phyloP scores from a whole-genome alignment of 1,140 invertebrate genomes.

The Steinernema feltiae region DNA sequence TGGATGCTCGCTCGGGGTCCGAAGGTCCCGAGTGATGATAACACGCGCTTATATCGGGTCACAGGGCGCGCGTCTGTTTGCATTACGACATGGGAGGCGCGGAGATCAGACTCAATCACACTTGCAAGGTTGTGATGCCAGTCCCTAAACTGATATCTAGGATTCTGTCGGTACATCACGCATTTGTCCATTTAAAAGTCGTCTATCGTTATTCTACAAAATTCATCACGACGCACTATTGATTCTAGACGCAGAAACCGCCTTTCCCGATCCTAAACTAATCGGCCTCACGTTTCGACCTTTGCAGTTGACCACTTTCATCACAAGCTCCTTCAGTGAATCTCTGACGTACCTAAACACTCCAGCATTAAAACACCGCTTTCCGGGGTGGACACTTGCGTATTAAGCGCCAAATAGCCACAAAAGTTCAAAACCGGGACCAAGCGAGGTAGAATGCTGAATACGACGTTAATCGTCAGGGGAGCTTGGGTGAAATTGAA shows the following conservation, averaged over 20 bases:
- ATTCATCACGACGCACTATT: neutral
- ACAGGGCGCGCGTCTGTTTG: no score
- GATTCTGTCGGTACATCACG: no score
- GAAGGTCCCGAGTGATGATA: no score
- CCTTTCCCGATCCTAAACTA: neutral
- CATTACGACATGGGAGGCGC: no score
- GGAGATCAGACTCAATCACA: no score
- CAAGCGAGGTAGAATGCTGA: neutral
- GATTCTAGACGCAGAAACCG: neutral
- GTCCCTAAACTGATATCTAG: no score
- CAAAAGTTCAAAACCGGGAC: neutral
- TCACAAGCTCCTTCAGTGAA: neutral
- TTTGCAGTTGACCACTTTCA: neutral
- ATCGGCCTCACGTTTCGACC: neutral
- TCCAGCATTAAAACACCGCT: neutral
- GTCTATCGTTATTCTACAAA: neutral
- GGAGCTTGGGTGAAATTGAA: neutral
- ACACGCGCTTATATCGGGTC: no score
- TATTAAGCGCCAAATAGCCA: neutral
- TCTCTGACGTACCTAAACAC: neutral
- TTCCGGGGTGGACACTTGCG: neutral
- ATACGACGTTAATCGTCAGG: neutral
- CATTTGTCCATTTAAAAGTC: neutral
- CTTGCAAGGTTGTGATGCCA: no score
- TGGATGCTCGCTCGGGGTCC: no score